Conservation (phyloP, 2,888 invertebrate genomes). For the Falcaria lacertinaria region DNA sequence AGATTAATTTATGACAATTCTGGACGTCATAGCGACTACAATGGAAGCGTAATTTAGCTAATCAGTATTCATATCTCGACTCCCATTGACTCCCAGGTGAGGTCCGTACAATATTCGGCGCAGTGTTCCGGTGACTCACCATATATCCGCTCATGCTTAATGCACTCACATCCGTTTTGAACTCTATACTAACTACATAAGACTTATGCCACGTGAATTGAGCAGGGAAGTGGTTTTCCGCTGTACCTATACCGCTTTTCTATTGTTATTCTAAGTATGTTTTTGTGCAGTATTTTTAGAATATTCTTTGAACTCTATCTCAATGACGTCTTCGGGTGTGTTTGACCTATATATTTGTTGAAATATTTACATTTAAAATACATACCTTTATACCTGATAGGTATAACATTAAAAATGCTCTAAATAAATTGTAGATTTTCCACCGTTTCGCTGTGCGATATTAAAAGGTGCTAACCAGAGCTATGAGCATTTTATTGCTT, state of each 20-base stretch:
- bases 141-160: slow-evolving; percentile 35
- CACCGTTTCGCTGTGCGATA: not conserved
- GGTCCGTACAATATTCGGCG: slow-evolving; percentile 41
- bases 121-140: slow-evolving; percentile 68
- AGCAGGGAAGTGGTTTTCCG: slow-evolving; percentile 12
- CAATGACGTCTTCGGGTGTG: slow-evolving; percentile 32
- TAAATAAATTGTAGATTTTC: slow-evolving; percentile 8
- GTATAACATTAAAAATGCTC: not conserved
- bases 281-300: slow-evolving; percentile 41
- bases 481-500: not conserved
- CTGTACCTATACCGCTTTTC: slow-evolving; percentile 33
- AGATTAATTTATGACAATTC: slow-evolving; percentile 26
- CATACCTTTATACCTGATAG: no score
- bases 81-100: slow-evolving; percentile 46
- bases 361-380: not conserved
- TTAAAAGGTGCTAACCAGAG: not conserved
- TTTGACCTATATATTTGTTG: slow-evolving; percentile 47
- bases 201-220: slow-evolving; percentile 6
- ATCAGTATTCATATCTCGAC: slow-evolving; percentile 52
- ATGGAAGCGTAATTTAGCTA: slow-evolving; percentile 10
- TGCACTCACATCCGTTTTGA: slow-evolving; percentile 11
- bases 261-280: slow-evolving; percentile 56
- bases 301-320: slow-evolving; percentile 38
- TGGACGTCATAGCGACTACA: slow-evolving; percentile 19
- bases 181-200: slow-evolving; percentile 17